Evolutionary conservation across 2,113 vertebrate species (phyloP).

Genomic region (Larimichthys polyactis): DNA sequence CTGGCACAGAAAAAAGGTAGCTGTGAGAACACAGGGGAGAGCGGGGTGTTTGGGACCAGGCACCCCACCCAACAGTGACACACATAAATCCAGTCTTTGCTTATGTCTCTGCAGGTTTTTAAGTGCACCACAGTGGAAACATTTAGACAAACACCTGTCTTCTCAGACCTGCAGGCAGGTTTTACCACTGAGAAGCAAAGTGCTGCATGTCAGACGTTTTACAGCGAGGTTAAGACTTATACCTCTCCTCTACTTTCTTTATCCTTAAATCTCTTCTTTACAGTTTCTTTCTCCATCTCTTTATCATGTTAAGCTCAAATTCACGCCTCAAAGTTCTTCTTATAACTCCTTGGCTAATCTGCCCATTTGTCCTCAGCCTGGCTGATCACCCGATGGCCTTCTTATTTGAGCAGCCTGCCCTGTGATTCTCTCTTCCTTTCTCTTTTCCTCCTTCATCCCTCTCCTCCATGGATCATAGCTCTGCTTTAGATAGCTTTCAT

Average conservation of each 20-base stretch:
- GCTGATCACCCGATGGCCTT: slow-evolving; percentile 55
- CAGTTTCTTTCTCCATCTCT: slow-evolving; percentile 22
- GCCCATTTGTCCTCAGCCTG: slow-evolving; percentile 54
- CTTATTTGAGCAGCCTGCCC: slow-evolving; percentile 33
- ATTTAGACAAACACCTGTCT: slow-evolving; percentile 46
- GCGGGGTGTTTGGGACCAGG: slow-evolving; percentile 32
- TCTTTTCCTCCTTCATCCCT: slow-evolving; percentile 23
- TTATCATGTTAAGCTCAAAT: slow-evolving; percentile 37
- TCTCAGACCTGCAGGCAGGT: neutral
- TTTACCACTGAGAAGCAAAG: slow-evolving; percentile 46
- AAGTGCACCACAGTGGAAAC: slow-evolving; percentile 10
- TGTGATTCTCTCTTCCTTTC: slow-evolving; percentile 22
- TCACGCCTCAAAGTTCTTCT: slow-evolving; percentile 29
- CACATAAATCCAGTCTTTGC: slow-evolving; percentile 29
- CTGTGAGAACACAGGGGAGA: slow-evolving; percentile 32
- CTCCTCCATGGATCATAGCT: slow-evolving; percentile 69
- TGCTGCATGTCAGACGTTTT: slow-evolving; percentile 34
- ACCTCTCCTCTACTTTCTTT: slow-evolving; percentile 11
- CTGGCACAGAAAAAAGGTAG: slow-evolving; percentile 52
- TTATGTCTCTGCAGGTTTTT: slow-evolving; percentile 28
- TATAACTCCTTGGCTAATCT: slow-evolving; percentile 60
- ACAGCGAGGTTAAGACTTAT: slow-evolving; percentile 30
- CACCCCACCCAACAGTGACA: slow-evolving; percentile 22
- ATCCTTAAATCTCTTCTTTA: slow-evolving; percentile 46
- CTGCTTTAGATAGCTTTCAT: slow-evolving; percentile 77